Percentiles rank a stretch among this genome's conserved stretches.
Evolutionary conservation across 2,888 invertebrate genomes (phyloP).

Genomic region (Pristionchus exspectatus): DNA sequence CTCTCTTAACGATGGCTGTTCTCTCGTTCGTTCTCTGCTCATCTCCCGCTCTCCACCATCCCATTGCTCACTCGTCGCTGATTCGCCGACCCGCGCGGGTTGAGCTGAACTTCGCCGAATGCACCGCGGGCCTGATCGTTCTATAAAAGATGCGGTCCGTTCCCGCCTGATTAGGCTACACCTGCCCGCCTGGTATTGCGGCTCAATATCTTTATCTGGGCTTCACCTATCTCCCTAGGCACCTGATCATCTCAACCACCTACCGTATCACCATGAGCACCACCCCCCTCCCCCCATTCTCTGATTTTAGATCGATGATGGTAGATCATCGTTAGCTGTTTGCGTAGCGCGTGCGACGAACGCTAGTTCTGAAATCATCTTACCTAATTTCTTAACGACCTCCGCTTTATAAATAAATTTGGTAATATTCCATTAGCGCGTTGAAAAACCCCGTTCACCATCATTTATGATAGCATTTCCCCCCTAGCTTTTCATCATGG

Average conservation of each 20-base stretch:
- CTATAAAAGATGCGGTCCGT: background rate
- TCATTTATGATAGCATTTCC: too few relatives aligned
- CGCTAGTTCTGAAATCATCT: too few relatives aligned
- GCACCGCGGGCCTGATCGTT: background rate
- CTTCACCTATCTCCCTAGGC: background rate
- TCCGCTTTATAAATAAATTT: too few relatives aligned
- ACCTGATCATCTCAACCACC: too few relatives aligned
- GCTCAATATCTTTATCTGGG: background rate
- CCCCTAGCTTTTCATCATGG: too few relatives aligned
- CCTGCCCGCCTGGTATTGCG: background rate
- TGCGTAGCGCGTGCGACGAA: too few relatives aligned
- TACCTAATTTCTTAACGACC: too few relatives aligned
- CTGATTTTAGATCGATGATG: background rate
- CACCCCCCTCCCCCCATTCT: background rate
- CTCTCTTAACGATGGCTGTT: background rate
- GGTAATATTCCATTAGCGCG: too few relatives aligned
- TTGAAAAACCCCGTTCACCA: too few relatives aligned
- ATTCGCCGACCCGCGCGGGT: slow-evolving; percentile 46
- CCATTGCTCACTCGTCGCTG: background rate
- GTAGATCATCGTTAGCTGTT: too few relatives aligned
- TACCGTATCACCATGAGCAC: too few relatives aligned
- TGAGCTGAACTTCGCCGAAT: slow-evolving; percentile 50
- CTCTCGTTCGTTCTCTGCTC: slow-evolving; percentile 28
- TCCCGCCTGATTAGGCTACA: background rate
- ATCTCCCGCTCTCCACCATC: background rate